phyloP scores from a whole-genome alignment of 2,113 vertebrate species.

The Triplophysa dalaica region DNA sequence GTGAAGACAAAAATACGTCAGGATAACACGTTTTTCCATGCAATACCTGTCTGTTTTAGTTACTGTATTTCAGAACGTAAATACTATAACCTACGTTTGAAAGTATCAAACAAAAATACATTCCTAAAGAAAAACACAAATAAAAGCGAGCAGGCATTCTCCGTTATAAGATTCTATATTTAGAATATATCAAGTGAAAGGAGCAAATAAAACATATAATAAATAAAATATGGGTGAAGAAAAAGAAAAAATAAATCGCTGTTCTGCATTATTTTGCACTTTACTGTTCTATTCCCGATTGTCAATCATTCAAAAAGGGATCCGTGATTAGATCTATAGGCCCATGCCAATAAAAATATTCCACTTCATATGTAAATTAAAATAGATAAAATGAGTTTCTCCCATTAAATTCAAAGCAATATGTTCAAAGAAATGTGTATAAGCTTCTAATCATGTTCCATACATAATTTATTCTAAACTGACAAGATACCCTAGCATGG shows the following conservation, averaged over 20 bases:
- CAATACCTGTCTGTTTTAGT: neutral
- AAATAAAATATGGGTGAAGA: too few relatives aligned
- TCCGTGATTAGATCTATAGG: constrained; percentile 14
- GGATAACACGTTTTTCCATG: neutral
- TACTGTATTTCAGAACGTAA: too few relatives aligned
- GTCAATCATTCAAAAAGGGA: neutral
- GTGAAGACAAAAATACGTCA: neutral
- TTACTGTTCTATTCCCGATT: neutral
- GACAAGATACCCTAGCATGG: constrained; percentile 72
- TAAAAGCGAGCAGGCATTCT: too few relatives aligned
- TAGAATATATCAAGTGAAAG: too few relatives aligned
- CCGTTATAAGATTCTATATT: too few relatives aligned
- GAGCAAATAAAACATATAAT: too few relatives aligned
- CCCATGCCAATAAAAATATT: constrained; percentile 23
- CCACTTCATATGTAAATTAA: constrained; percentile 37
- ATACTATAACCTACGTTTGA: too few relatives aligned
- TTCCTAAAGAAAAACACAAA: too few relatives aligned
- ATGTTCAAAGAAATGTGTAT: constrained; percentile 72
- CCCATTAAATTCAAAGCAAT: constrained; percentile 66
- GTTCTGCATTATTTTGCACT: neutral
- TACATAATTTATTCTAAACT: constrained; percentile 75
- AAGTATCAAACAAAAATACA: too few relatives aligned
- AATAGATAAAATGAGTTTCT: constrained; percentile 42
- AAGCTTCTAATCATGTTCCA: constrained; percentile 73
- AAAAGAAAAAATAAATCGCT: neutral